phyloP scores from a whole-genome alignment of 2,113 vertebrate species.

The Platycercus adscitus region DNA sequence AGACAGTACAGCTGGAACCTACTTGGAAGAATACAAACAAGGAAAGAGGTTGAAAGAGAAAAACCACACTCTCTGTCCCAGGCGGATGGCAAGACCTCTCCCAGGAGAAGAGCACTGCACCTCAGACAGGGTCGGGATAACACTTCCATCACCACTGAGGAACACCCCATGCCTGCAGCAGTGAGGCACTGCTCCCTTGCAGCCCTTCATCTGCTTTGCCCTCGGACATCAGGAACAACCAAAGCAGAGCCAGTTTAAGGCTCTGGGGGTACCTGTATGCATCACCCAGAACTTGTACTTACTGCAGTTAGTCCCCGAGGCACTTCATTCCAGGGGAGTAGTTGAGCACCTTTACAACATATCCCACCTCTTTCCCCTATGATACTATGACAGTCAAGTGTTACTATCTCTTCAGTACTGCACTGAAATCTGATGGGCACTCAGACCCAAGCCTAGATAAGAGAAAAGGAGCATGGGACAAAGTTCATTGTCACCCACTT shows the following conservation, averaged over 20 bases:
- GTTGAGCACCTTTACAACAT: not conserved
- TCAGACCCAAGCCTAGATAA: not conserved
- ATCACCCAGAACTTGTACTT: not conserved
- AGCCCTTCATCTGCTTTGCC: not conserved
- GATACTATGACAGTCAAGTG: too few species aligned
- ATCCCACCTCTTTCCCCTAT: not conserved
- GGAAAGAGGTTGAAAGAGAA: not conserved
- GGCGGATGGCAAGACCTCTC: not conserved
- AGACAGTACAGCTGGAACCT: not conserved
- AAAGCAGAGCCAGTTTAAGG: not conserved
- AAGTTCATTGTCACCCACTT: not conserved
- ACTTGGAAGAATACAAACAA: not conserved
- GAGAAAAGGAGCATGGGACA: not conserved
- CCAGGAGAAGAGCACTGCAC: not conserved
- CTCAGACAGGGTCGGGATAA: not conserved
- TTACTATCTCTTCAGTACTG: not conserved
- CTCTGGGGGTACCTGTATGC: accelerated
- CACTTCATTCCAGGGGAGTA: not conserved
- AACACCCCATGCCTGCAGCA: accelerated
- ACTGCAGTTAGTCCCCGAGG: accelerated
- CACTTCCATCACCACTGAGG: not conserved
- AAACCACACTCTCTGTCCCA: not conserved
- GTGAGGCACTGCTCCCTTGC: not conserved
- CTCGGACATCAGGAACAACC: not conserved
- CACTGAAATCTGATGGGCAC: not conserved